Base-by-base conservation (phyloP, 2,113 vertebrate species). In the Fulmarus glacialis region DNA sequence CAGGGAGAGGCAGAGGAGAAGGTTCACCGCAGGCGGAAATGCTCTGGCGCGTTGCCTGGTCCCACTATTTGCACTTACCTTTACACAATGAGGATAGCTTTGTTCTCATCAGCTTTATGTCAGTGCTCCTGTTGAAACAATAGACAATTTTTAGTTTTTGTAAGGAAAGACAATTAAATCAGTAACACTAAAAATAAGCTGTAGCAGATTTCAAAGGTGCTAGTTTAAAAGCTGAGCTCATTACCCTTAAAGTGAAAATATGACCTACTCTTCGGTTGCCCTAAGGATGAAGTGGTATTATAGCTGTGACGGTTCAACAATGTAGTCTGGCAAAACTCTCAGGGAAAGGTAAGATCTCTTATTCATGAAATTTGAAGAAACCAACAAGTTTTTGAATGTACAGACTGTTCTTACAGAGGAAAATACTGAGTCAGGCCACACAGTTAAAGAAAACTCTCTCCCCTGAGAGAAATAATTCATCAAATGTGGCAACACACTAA, bases 1-100 rank as follows among this genome's bases (percentile, higher is more conserved):
- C 23, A 20, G 29, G n/a, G 29, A 59, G 22, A 8, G 21, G n/a
- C 36, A 3, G 68, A 19, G 45, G 20, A 32, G 3, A 15, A 2
- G 48, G 15, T 6, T 15, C 5, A 2, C 1, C 3, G 20, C 9
- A 1, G 4, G 16, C 2, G 11, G 34, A 24, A 13, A 42, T 0
- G 12, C 30, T 6, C n/a, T 2, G 0, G 12, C 26, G 29, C 14
- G 0, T 2, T 6, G 42, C 42, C 50, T 7, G 22, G 27, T 17
- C 38, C n/a, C 58, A 0, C 30, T 17, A 1, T 23, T 26, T 5
- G 38, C 40, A 4, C 16, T 62, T 26, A 56, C 60, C 62, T 32
- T 30, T 11, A 9, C 24, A 4, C 30, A 8, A 2, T 0, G 4
- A 34, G 58, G 19, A 8, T 2, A 18, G 34, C 30, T 30, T 21